Evolutionary conservation across 2,113 vertebrate genomes (phyloP).

Genomic region (Cololabis saira): DNA sequence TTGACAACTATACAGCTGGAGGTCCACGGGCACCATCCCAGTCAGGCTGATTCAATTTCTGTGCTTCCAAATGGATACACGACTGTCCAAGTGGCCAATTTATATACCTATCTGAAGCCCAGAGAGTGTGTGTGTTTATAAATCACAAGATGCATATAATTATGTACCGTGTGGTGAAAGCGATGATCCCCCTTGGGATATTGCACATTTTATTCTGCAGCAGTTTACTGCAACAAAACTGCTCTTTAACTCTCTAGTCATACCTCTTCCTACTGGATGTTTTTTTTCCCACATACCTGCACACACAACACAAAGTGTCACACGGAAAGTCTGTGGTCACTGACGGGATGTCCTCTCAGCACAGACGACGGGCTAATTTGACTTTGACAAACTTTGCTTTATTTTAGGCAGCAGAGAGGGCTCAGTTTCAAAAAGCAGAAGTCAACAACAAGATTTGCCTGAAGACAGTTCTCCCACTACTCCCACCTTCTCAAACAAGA

Average conservation of each 20-base stretch:
- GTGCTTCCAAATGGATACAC: conserved; percentile 38
- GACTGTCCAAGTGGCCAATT: conserved; percentile 44
- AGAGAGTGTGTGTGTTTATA: conserved; percentile 36
- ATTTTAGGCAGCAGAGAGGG: conserved; percentile 10
- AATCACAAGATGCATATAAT: conserved; percentile 61
- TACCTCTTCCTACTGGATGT: background rate
- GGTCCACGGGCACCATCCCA: conserved; percentile 28
- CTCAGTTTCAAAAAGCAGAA: conserved; percentile 12
- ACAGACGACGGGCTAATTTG: conserved; percentile 19
- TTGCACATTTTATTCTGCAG: conserved; percentile 23
- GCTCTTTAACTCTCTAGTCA: conserved; percentile 19
- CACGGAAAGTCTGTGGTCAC: conserved; percentile 23
- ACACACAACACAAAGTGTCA: background rate
- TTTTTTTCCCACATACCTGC: conserved; percentile 1
- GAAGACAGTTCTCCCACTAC: conserved; percentile 25
- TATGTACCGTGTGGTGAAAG: conserved; percentile 39
- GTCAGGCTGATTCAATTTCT: conserved; percentile 44
- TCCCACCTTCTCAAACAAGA: conserved; percentile 20
- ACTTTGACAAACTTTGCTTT: conserved; percentile 23
- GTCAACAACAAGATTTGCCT: conserved; percentile 25
- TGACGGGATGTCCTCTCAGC: conserved; percentile 41
- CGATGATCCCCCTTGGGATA: conserved; percentile 44
- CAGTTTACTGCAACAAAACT: conserved; percentile 29
- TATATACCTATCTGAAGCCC: conserved; percentile 48
- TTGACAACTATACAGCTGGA: conserved; percentile 42